A percentile compares a stretch with the other conserved stretches of the same genome.
These are phyloP conservation scores for Leptocoma aspasia DNA, from an alignment of 2,113 vertebrate genomes.

Conservation along the genomic window DNA sequence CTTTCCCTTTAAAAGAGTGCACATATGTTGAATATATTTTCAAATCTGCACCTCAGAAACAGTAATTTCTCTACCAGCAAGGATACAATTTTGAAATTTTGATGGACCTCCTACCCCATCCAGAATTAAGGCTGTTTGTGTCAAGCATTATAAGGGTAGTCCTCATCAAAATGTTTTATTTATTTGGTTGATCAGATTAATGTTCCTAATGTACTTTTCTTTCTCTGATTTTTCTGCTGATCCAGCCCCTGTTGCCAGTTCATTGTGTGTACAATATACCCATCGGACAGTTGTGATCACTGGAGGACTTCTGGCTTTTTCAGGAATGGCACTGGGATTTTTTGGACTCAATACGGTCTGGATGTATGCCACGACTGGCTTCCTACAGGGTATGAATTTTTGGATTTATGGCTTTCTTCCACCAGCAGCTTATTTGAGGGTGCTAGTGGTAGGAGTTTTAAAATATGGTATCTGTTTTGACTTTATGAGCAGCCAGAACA, in stretches of 20 bases:
- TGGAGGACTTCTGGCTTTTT: constrained; percentile 42
- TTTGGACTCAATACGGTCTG: constrained; percentile 30
- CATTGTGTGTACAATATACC: not conserved
- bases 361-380: constrained; percentile 39
- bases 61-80: not conserved
- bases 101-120: rapidly evolving
- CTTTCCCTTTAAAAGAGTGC: not conserved
- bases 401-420: not conserved
- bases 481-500: not conserved
- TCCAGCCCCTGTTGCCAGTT: constrained; percentile 51
- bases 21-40: not conserved
- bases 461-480: not conserved
- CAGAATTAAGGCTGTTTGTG: not conserved
- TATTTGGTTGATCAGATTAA: not conserved
- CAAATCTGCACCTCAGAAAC: not conserved
- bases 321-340: constrained; percentile 50
- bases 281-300: constrained; percentile 32
- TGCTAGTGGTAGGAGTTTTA: not conserved
- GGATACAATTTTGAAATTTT: not conserved
- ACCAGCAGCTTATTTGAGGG: not conserved
- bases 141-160: not conserved
- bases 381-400: constrained; percentile 40
- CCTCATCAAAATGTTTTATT: not conserved
- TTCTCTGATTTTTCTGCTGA: not conserved
- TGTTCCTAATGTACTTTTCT: not conserved